These are phyloP conservation scores for Creontiades dilutus DNA, from an alignment of 2,888 invertebrate species.

Conservation along the genomic window DNA sequence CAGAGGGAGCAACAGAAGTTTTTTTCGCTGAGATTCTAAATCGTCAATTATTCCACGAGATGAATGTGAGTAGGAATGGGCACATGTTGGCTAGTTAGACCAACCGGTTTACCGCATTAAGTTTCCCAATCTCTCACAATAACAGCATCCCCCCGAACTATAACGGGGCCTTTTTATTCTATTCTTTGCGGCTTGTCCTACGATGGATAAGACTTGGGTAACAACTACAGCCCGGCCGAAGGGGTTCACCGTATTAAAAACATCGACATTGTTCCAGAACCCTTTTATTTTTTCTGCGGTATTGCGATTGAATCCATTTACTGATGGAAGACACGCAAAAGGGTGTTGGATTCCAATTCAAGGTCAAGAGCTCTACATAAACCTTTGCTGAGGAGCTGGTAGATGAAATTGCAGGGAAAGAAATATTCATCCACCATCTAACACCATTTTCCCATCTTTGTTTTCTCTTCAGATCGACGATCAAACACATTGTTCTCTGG, in stretches of 20 bases:
- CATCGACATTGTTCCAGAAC: background rate
- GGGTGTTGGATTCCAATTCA: too few relatives aligned
- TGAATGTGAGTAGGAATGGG: conserved; percentile 11
- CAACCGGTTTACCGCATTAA: background rate
- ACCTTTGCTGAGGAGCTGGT: too few relatives aligned
- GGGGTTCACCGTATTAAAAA: conserved; percentile 2
- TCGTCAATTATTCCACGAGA: conserved; percentile 1
- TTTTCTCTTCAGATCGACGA: too few relatives aligned
- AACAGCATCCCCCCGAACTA: background rate
- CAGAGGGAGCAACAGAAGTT: background rate
- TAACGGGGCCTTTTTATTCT: background rate
- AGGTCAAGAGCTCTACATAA: too few relatives aligned
- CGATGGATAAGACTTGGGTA: background rate
- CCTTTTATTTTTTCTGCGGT: too few relatives aligned
- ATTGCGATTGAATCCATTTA: too few relatives aligned
- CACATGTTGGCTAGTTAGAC: conserved; percentile 16
- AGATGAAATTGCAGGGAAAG: too few relatives aligned
- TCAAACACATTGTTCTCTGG: too few relatives aligned
- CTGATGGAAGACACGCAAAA: too few relatives aligned
- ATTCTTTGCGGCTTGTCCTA: conserved; percentile 3
- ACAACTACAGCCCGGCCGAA: background rate
- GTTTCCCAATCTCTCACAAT: conserved; percentile 16
- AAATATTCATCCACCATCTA: too few relatives aligned
- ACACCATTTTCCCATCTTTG: too few relatives aligned
- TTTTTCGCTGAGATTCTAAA: background rate